A percentile compares a stretch with the other conserved stretches of the same genome.
These are phyloP conservation scores for Mylabris phalerata DNA, from an alignment of 1,140 invertebrate species.

Conservation along the genomic window DNA sequence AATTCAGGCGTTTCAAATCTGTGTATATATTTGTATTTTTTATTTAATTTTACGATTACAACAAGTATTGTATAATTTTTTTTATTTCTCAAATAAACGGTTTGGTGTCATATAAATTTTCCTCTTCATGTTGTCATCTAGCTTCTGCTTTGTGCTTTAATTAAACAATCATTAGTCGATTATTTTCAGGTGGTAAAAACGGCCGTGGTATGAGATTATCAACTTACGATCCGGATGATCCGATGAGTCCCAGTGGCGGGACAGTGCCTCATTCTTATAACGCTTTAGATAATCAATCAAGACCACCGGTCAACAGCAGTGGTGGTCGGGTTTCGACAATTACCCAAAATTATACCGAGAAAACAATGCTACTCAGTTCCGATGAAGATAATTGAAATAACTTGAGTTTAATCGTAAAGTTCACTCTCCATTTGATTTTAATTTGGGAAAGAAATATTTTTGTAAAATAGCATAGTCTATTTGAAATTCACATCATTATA, in stretches of 20 bases:
- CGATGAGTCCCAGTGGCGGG: conserved; percentile 39
- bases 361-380: conserved; percentile 91
- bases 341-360: conserved; percentile 85
- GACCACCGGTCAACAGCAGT: conserved; percentile 45
- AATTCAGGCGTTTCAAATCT: no score
- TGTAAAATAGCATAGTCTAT: conserved; percentile 12
- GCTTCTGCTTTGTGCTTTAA: no score
- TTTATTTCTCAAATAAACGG: no score
- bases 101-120: no score
- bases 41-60: no score
- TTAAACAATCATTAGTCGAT: no score
- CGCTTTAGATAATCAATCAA: conserved; percentile 41
- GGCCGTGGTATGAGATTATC: conserved; percentile 58
- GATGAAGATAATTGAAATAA: conserved; percentile 79
- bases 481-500: conserved; percentile 5
- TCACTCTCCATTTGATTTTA: no score
- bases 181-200: conserved; percentile 50
- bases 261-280: conserved; percentile 35
- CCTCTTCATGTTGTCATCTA: no score
- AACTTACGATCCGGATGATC: conserved; percentile 62
- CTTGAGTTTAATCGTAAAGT: no score
- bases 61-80: no score
- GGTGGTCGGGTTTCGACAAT: conserved; percentile 69
- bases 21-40: no score
- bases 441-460: conserved; percentile 3